phyloP scores from a whole-genome alignment of 35 echinoderm and acorn worm genomes.

The Anneissia japonica region DNA sequence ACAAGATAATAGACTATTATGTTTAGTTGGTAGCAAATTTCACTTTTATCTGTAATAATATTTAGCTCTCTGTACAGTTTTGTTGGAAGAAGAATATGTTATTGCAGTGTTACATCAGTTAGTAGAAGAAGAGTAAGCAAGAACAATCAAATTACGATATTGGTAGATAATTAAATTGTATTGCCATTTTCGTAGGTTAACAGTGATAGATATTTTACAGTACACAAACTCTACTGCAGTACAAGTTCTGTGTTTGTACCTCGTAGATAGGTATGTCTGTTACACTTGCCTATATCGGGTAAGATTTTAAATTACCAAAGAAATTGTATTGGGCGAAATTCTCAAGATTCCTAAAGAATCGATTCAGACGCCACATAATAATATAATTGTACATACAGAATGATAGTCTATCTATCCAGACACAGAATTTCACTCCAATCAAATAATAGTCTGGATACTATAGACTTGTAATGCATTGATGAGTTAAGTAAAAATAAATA shows the following conservation, averaged over 20 bases:
- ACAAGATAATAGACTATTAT: neutral
- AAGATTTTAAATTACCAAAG: neutral
- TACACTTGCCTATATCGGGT: neutral
- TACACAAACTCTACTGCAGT: too few species aligned
- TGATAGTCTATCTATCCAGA: constrained; percentile 1
- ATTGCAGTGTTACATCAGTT: neutral
- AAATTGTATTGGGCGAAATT: neutral
- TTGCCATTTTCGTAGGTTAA: too few species aligned
- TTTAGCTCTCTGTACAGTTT: too few species aligned
- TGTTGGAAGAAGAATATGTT: neutral
- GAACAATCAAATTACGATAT: neutral
- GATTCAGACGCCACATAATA: neutral
- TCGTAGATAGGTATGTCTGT: neutral
- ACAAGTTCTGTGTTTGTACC: neutral
- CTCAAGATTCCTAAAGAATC: neutral
- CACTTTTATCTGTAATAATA: neutral
- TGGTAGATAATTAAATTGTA: neutral
- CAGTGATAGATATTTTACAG: neutral
- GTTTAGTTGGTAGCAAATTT: neutral
- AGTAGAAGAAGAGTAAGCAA: neutral
- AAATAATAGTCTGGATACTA: neutral
- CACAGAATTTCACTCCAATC: neutral
- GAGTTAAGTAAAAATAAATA: too few species aligned
- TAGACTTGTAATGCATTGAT: too few species aligned
- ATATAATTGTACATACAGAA: neutral